Percentiles rank a stretch among this genome's conserved stretches.
These are phyloP conservation scores for Autographa pulchrina DNA, from an alignment of 2,888 invertebrate genomes.

Conservation along the genomic window DNA sequence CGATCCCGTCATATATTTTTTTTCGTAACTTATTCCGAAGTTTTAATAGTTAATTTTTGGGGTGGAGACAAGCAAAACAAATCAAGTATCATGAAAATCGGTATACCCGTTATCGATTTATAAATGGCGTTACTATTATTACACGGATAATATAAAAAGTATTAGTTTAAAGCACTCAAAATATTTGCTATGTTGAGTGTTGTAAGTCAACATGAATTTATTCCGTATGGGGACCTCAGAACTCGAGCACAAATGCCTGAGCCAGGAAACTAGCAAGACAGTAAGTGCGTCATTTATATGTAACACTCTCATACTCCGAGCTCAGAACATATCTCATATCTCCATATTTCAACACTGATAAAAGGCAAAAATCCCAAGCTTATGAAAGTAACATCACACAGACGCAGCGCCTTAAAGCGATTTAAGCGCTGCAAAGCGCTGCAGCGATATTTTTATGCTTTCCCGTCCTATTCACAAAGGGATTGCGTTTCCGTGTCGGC, in stretches of 20 bases:
- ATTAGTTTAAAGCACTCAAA: background rate
- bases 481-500: slow-evolving; percentile 39
- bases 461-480: slow-evolving; percentile 45
- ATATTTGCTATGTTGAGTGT: background rate
- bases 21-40: too few species aligned
- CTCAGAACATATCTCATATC: slow-evolving; percentile 5
- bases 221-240: background rate
- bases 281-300: slow-evolving; percentile 8
- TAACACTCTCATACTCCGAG: slow-evolving; percentile 9
- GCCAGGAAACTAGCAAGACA: background rate
- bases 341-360: slow-evolving; percentile 6
- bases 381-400: slow-evolving; percentile 40
- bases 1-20: too few species aligned
- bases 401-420: slow-evolving; percentile 38
- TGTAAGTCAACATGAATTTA: slow-evolving; percentile 1
- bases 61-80: too few species aligned
- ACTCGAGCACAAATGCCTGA: background rate
- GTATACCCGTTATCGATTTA: too few species aligned
- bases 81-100: too few species aligned
- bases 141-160: background rate
- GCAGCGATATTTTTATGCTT: slow-evolving; percentile 47
- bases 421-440: slow-evolving; percentile 31
- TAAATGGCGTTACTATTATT: too few species aligned
- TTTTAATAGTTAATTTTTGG: too few species aligned
- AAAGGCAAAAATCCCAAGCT: slow-evolving; percentile 30